Evolutionary conservation across 2,797 vertebrate genomes (phyloP).

Genomic region (Ptychadena robeensis): DNA sequence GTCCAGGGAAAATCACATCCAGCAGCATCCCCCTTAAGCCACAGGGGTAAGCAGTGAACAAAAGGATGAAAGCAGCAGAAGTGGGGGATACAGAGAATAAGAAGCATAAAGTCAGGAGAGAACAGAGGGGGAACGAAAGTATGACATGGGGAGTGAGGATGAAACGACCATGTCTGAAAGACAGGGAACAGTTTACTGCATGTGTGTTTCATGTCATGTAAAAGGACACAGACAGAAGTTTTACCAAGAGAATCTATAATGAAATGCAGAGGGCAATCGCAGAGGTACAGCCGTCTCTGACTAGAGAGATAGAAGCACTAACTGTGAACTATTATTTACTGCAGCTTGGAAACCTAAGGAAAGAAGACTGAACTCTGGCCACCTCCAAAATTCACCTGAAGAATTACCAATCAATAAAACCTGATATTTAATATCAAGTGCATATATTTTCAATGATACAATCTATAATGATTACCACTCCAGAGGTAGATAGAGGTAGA

Average conservation of each 20-base stretch:
- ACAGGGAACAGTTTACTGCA: slow-evolving; percentile 21
- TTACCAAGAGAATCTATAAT: slow-evolving; percentile 17
- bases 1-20: slow-evolving; percentile 44
- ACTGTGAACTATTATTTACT: not conserved
- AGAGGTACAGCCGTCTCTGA: not conserved
- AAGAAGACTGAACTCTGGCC: not conserved
- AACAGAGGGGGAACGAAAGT: slow-evolving; percentile 2
- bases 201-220: slow-evolving; percentile 6
- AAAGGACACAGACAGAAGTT: slow-evolving; percentile 5
- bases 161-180: not conserved
- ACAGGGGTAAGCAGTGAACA: slow-evolving; percentile 10
- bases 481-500: not conserved
- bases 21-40: slow-evolving; percentile 2
- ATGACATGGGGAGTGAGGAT: slow-evolving; percentile 24
- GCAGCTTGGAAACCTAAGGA: not conserved
- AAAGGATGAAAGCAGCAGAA: slow-evolving; percentile 17
- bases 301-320: not conserved
- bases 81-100: slow-evolving; percentile 12
- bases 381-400: not conserved
- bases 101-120: slow-evolving; percentile 13
- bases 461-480: slow-evolving; percentile 25
- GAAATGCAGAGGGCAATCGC: slow-evolving; percentile 13
- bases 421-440: no score
- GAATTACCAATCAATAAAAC: no score
- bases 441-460: no score